Evolutionary conservation across 2,888 invertebrate genomes (phyloP).

Genomic region (Timema podura): DNA sequence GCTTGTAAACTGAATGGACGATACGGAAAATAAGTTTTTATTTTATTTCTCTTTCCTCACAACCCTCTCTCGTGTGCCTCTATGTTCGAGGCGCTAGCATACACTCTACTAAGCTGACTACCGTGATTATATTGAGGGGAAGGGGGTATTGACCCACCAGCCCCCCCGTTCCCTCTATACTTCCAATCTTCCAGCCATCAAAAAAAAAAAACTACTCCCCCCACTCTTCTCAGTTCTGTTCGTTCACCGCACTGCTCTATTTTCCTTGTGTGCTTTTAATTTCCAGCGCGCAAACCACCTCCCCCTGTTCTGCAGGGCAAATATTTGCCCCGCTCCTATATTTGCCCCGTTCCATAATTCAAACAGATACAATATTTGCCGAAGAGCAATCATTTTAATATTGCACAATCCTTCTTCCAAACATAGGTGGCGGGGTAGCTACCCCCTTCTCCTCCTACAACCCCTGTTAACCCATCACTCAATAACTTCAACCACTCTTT

Average conservation of each 20-base stretch:
- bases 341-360: conserved; percentile 60
- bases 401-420: conserved; percentile 42
- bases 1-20: too few relatives aligned
- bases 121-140: too few relatives aligned
- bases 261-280: conserved; percentile 63
- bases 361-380: conserved; percentile 59
- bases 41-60: too few relatives aligned
- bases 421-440: conserved; percentile 25
- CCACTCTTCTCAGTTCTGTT: conserved; percentile 40
- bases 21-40: too few relatives aligned
- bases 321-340: conserved; percentile 57
- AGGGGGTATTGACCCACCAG: too few relatives aligned
- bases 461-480: not conserved
- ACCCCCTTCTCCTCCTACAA: conserved; percentile 22
- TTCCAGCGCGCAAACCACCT: conserved; percentile 62
- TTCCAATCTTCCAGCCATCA: too few relatives aligned
- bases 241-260: conserved; percentile 50
- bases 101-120: too few relatives aligned
- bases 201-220: not conserved
- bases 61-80: too few relatives aligned
- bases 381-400: conserved; percentile 63
- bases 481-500: conserved; percentile 13
- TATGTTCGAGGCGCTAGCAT: too few relatives aligned
- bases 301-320: conserved; percentile 45
- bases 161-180: too few relatives aligned